Base-by-base conservation (phyloP, 2,797 vertebrate species). In the Pantherophis alleghaniensis region DNA sequence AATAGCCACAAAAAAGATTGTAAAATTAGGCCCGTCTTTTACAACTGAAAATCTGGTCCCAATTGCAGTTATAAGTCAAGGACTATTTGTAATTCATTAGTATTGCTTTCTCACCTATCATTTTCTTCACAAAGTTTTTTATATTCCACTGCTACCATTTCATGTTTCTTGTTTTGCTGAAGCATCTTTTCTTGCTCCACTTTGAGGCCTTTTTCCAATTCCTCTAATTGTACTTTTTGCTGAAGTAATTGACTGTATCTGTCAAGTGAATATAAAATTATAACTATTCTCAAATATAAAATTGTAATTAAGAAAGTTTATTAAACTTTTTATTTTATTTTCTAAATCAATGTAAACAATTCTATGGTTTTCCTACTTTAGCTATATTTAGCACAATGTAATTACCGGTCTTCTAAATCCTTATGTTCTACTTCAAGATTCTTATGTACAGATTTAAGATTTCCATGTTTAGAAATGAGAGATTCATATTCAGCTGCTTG, bases 241-340 rank as follows among this genome's bases (percentile, higher is more conserved):
- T 99, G 99, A 95, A 99, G 94, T 92, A 99, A 97, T 91, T 99
- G 99, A 95, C 99, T 99, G 94, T 99, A 99, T 96, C 99, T 99
- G 94, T 69, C 95, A 95, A 92, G 16, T 93, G 74, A 90, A 90
- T 4, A 91, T 86, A 94, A n/a, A 89, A 86, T 16, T 32, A 87
- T 55, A 37, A 0, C 20, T 47, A 63, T 55, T 57, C 18, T 2
- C n/a, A 66, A 12, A 16, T 37, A 94, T 86, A 86, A 66, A 74
- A 53, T 47, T 55, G 28, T 13, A 37, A 86, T 88, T 57, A 83
- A 47, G 24, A 91, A 56, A 63, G 18, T 42, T 55, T 4, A 11
- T 42, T 47, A 16, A 55, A 61, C 2, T 92, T 53, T 53, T 53
- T 53, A 86, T 22, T 87, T 26, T 18, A 26, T 37, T 95, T 95